These are phyloP conservation scores for Pelmatolapia mariae DNA, from an alignment of 2,113 vertebrate species.

Conservation along the genomic window DNA sequence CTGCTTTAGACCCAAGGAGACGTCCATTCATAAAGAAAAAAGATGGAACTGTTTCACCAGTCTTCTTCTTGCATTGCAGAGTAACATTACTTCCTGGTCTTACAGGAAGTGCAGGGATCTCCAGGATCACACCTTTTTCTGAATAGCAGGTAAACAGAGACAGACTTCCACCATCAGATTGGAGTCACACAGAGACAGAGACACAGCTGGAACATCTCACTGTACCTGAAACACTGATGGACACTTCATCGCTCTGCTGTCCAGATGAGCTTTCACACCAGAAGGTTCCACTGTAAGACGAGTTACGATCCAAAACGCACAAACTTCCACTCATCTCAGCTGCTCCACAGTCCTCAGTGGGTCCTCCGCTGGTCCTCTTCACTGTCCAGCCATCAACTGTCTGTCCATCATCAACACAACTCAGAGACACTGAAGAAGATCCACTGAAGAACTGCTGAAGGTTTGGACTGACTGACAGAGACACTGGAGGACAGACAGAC, in stretches of 20 bases:
- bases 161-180: background rate
- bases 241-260: background rate
- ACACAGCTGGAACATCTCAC: background rate
- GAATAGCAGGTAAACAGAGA: too few species aligned
- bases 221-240: background rate
- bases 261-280: background rate
- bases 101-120: too few species aligned
- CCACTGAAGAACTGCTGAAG: too few species aligned
- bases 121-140: too few species aligned
- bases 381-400: background rate
- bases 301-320: background rate
- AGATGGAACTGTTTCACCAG: background rate
- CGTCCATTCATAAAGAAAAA: background rate
- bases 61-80: too few species aligned
- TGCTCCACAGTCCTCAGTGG: background rate
- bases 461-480: too few species aligned
- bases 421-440: background rate
- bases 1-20: background rate
- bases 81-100: too few species aligned
- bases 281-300: background rate
- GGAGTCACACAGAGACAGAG: background rate
- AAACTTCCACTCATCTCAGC: background rate
- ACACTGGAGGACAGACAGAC: too few species aligned
- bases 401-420: background rate
- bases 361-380: fast-evolving